Conservation (phyloP, 2,113 vertebrate species). For the Scytalopus superciliaris region DNA sequence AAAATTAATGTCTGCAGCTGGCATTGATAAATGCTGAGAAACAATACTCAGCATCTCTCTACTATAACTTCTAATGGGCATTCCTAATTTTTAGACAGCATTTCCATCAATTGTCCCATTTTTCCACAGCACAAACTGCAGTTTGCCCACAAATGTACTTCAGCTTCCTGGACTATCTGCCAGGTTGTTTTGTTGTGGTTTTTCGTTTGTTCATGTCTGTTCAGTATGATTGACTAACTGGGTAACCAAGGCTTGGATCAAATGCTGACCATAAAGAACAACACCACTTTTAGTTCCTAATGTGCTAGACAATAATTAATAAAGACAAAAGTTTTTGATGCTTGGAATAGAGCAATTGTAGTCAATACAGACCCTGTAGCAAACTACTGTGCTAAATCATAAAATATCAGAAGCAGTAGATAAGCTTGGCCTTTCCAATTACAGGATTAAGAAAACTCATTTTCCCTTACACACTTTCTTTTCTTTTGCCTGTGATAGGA, state of each 20-base stretch:
- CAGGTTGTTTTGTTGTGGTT: neutral
- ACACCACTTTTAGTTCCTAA: neutral
- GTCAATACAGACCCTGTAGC: neutral
- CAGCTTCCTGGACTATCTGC: neutral
- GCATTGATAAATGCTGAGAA: neutral
- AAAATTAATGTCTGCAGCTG: neutral
- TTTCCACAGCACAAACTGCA: neutral
- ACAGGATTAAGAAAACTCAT: neutral
- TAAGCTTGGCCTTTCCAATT: neutral
- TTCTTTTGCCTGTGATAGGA: neutral
- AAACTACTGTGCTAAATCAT: neutral
- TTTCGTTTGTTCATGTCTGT: neutral
- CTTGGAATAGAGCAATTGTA: neutral
- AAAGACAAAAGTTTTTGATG: neutral
- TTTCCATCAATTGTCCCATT: neutral
- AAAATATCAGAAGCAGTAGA: neutral
- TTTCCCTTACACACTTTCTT: neutral
- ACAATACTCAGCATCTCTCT: neutral
- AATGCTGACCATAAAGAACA: neutral
- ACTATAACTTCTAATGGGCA: neutral
- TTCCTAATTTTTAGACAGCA: neutral
- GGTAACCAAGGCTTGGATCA: neutral
- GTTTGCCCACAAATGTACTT: neutral
- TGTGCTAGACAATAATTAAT: neutral
- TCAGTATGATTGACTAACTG: neutral